phyloP scores from a whole-genome alignment of 2,888 invertebrate species.

The Pristionchus entomophagus region DNA sequence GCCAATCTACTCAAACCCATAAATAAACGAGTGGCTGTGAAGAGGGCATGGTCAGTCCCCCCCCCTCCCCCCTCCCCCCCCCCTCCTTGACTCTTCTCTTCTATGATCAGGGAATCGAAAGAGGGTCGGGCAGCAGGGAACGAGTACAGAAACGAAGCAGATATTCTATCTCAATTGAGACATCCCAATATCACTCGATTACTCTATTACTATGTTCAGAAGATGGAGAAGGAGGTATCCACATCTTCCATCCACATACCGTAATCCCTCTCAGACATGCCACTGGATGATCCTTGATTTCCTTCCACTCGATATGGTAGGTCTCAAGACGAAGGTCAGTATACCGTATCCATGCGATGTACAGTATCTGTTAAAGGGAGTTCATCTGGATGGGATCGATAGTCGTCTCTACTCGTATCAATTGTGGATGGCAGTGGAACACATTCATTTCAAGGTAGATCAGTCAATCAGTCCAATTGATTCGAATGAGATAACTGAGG shows the following conservation, averaged over 20 bases:
- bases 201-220: conserved; percentile 59
- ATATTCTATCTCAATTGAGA: conserved; percentile 56
- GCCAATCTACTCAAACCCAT: conserved; percentile 57
- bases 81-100: too few species aligned
- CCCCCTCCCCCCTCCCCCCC: too few species aligned
- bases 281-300: conserved; percentile 66
- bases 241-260: not conserved
- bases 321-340: conserved; percentile 55
- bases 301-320: conserved; percentile 61
- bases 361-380: not conserved
- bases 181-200: conserved; percentile 64
- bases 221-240: conserved; percentile 54
- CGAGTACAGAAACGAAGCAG: conserved; percentile 54
- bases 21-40: conserved; percentile 60
- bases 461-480: too few species aligned
- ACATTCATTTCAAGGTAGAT: conserved; percentile 54
- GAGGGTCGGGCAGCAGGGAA: not conserved
- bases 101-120: conserved; percentile 45
- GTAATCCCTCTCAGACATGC: conserved; percentile 50
- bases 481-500: not conserved
- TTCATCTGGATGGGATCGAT: conserved; percentile 29
- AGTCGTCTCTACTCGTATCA: conserved; percentile 64
- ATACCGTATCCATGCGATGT: conserved; percentile 53
- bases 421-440: conserved; percentile 63
- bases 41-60: conserved; percentile 62